Conservation (phyloP, 2,797 vertebrate species). For the Tympanoctomys barrerae region DNA sequence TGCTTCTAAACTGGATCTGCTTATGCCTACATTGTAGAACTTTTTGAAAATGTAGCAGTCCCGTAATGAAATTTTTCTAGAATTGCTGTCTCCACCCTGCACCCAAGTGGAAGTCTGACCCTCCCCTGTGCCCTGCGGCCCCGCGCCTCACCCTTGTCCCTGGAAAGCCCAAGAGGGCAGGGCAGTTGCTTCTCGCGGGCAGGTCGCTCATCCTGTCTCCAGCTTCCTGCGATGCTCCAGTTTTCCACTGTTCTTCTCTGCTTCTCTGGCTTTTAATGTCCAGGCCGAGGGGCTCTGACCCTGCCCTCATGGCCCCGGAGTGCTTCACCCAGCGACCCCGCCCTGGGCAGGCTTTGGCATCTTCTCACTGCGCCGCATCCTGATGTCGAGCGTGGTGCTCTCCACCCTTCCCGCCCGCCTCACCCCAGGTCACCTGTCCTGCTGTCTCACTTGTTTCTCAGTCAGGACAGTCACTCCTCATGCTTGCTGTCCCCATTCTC, state of each 20-base stretch:
- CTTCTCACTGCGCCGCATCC: background rate
- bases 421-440: no score
- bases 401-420: background rate
- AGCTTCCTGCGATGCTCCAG: background rate
- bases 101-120: background rate
- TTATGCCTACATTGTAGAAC: background rate
- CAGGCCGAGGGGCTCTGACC: background rate
- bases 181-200: no score
- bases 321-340: background rate
- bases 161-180: background rate
- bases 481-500: background rate
- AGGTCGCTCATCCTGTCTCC: background rate
- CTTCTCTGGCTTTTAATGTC: background rate
- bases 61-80: background rate
- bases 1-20: background rate
- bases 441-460: background rate
- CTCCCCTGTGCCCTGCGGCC: background rate
- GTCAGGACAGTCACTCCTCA: background rate
- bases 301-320: background rate
- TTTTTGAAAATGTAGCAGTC: background rate
- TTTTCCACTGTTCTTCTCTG: background rate
- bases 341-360: background rate
- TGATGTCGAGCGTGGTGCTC: background rate
- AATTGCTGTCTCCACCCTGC: background rate
- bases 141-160: background rate